These are phyloP conservation scores for Lacerta bilineata DNA, from an alignment of 2,797 vertebrate species.

Conservation along the genomic window DNA sequence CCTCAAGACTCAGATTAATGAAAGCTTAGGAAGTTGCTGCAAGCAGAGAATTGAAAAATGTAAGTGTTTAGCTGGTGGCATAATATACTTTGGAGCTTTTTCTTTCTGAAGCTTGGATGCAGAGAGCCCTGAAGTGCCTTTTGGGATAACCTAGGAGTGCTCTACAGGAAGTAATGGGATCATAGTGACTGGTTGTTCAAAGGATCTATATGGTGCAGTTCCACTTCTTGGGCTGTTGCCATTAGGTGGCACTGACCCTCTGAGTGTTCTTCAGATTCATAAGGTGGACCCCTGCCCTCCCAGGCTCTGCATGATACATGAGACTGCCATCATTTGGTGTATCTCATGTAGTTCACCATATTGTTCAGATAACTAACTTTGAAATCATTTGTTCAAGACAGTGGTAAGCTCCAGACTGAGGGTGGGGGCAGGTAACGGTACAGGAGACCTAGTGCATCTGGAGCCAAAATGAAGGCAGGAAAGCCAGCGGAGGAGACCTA, in stretches of 20 bases:
- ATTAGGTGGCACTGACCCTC: not conserved
- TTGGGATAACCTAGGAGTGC: slow-evolving; percentile 48
- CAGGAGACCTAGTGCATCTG: not conserved
- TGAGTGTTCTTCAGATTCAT: not conserved
- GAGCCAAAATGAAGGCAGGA: not conserved
- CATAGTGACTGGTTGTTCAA: slow-evolving; percentile 2
- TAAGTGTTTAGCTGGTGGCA: slow-evolving; percentile 26
- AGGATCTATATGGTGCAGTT: not conserved
- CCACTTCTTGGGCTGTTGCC: not conserved
- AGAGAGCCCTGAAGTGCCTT: slow-evolving; percentile 78
- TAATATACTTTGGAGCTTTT: slow-evolving; percentile 2
- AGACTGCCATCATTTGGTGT: not conserved
- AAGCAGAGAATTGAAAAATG: not conserved
- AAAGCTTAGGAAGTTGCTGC: not conserved
- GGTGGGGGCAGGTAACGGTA: not conserved
- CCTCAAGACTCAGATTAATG: not conserved
- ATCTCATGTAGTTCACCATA: not conserved
- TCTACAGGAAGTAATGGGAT: slow-evolving; percentile 57
- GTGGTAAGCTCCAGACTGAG: not conserved
- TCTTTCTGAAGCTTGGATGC: not conserved
- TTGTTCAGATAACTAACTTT: slow-evolving; percentile 1
- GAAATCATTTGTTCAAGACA: not conserved
- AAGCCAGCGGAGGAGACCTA: not conserved
- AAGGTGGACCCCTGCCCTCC: not conserved
- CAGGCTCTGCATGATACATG: not conserved